Conservation (phyloP, 2,113 vertebrate species). For the Harpagus bidentatus region DNA sequence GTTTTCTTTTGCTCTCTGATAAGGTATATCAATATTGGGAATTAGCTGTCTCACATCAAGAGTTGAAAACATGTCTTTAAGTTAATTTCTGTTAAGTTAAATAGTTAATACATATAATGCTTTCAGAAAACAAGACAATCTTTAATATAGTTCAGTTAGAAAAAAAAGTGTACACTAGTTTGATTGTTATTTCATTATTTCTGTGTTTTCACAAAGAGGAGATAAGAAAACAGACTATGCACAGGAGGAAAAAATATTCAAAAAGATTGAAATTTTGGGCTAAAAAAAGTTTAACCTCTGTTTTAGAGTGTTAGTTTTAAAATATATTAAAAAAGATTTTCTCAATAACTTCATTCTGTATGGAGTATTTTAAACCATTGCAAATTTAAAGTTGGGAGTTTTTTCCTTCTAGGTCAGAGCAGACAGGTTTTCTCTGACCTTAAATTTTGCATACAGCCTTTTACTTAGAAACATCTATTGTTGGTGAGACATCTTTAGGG, state of each 20-base stretch:
- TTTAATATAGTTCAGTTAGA: background rate
- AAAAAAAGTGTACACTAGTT: background rate
- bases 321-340: too few relatives aligned
- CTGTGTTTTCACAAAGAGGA: background rate
- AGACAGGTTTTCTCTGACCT: too few relatives aligned
- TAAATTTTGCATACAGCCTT: too few relatives aligned
- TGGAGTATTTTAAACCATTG: too few relatives aligned
- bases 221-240: background rate
- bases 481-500: too few relatives aligned
- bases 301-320: too few relatives aligned
- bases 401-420: too few relatives aligned
- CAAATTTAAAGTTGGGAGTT: too few relatives aligned
- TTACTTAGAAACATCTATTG: too few relatives aligned
- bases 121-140: background rate
- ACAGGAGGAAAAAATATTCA: background rate
- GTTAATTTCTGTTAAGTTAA: background rate
- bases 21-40: background rate
- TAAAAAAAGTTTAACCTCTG: fast-evolving
- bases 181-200: background rate
- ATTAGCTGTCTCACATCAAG: background rate
- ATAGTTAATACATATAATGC: background rate
- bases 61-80: background rate
- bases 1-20: background rate
- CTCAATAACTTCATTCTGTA: too few relatives aligned
- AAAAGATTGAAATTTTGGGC: background rate